phyloP scores from a whole-genome alignment of 2,888 invertebrate genomes.

The Poecilus cupreus region DNA sequence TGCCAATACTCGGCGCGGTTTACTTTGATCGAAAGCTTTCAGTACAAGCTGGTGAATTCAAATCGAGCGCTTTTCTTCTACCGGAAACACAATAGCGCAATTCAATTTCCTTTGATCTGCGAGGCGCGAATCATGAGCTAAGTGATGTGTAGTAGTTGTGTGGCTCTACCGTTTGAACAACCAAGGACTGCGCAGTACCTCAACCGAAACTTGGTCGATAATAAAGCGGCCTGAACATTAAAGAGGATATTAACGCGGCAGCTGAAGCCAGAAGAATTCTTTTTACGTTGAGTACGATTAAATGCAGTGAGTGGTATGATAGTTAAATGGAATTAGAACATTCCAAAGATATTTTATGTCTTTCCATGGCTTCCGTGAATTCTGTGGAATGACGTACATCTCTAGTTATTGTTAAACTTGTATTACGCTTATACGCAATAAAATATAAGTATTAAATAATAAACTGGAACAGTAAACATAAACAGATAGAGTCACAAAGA shows the following conservation, averaged over 20 bases:
- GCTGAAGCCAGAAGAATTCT: conserved; percentile 25
- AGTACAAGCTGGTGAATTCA: background rate
- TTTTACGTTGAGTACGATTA: conserved; percentile 14
- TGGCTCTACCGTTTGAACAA: background rate
- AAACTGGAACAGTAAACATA: too few species aligned
- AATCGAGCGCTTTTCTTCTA: conserved; percentile 15
- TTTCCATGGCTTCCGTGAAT: background rate
- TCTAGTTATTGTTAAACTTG: too few species aligned
- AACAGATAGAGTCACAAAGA: too few species aligned
- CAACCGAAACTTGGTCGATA: conserved; percentile 19
- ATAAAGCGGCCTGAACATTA: conserved; percentile 42
- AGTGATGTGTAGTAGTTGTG: conserved; percentile 21
- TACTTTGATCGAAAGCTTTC: conserved; percentile 36
- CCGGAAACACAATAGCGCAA: conserved; percentile 42
- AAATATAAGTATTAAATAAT: too few species aligned
- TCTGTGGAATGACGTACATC: background rate
- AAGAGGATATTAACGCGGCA: conserved; percentile 18
- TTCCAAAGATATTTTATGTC: background rate
- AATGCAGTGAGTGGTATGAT: conserved; percentile 28
- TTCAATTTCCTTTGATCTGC: conserved; percentile 53
- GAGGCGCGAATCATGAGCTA: conserved; percentile 35
- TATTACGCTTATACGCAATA: too few species aligned
- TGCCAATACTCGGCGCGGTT: background rate
- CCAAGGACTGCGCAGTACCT: background rate
- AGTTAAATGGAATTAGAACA: conserved; percentile 26